Base-by-base conservation (phyloP, 2,113 vertebrate genomes). In the Halcyon malimbica region DNA sequence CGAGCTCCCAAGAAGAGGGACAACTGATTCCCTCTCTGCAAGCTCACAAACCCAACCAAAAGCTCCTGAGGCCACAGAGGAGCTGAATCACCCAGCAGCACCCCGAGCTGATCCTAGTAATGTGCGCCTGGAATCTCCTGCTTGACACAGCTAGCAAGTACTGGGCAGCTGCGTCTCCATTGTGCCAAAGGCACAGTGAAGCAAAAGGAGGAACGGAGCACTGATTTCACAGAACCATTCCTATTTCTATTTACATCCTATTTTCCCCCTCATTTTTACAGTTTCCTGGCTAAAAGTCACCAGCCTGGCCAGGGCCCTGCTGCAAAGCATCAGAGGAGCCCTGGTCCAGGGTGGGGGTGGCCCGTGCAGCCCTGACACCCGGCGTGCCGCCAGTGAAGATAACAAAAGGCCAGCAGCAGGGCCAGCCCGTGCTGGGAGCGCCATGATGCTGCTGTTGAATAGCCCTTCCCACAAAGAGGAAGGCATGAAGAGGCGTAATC, bases 401-500 rank as follows among this genome's bases (percentile, higher is more conserved):
- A 83, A 96, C 94, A 96, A 97, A 94, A 96, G 97, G 96, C 77
- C 93, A 90, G 84, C 89, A 88, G 93, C 16, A 4, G 83, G 96
- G 95, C 93, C 88, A 85, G 96, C 86, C 92, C 84, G 21, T 15
- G 41, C 82, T 81, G 97, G 92, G 88, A 97, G 64, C 76, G 0
- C 65, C 39, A 60, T 25, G 11, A 12, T 59, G 94, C 85, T 4
- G 4, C 86, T 37, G 88, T 53, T 96, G 46, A 95, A 96, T 92
- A 35, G 86, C 86, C 91, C 89, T 96, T 90, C 96, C 91, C 3
- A 33, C 93, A 59, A 93, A 77, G 89, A 85, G 93, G 87, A 96
- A 77, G 92, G 95, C 92, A 94, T 96, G 76, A 89, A 97, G 95
- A 97, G 94, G 98, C 95, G 79, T 99, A 99, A 99, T 99, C 98